Evolutionary conservation across 2,888 invertebrate species (phyloP).

Genomic region (Abrostola tripartita): DNA sequence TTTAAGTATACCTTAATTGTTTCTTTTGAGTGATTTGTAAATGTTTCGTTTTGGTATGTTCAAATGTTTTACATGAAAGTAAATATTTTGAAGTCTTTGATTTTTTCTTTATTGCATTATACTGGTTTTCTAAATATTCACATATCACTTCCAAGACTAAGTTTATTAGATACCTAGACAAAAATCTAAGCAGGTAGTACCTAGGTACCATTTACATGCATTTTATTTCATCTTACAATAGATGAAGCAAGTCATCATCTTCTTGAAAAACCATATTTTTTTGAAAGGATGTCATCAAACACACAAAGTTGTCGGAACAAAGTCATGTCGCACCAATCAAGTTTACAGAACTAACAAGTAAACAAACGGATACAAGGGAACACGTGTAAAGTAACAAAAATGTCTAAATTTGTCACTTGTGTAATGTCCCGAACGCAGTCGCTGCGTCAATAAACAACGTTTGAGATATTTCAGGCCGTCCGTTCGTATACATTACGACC

Average conservation of each 20-base stretch:
- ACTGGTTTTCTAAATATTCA: no score
- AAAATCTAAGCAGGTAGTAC: no score
- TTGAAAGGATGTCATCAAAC: constrained; percentile 16
- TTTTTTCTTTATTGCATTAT: no score
- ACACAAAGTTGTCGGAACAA: constrained; percentile 19
- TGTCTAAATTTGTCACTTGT: constrained; percentile 68
- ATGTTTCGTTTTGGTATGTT: no score
- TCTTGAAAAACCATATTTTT: constrained; percentile 8
- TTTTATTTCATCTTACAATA: neutral
- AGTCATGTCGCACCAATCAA: constrained; percentile 40
- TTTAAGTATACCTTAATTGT: no score
- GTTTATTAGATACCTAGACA: no score
- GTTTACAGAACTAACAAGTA: constrained; percentile 49
- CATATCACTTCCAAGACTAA: no score
- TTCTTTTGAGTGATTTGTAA: no score
- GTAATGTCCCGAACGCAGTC: constrained; percentile 70
- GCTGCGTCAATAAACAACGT: constrained; percentile 80
- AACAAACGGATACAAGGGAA: constrained; percentile 57
- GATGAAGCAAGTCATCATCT: neutral
- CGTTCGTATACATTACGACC: constrained; percentile 74
- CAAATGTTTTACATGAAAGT: no score
- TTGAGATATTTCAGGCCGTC: constrained; percentile 79
- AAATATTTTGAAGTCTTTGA: no score
- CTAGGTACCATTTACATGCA: neutral
- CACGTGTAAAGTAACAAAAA: constrained; percentile 68